Percentiles rank a stretch among this genome's conserved stretches.
These are phyloP conservation scores for Notiomystis cincta DNA, from an alignment of 2,113 vertebrate genomes.

Conservation along the genomic window DNA sequence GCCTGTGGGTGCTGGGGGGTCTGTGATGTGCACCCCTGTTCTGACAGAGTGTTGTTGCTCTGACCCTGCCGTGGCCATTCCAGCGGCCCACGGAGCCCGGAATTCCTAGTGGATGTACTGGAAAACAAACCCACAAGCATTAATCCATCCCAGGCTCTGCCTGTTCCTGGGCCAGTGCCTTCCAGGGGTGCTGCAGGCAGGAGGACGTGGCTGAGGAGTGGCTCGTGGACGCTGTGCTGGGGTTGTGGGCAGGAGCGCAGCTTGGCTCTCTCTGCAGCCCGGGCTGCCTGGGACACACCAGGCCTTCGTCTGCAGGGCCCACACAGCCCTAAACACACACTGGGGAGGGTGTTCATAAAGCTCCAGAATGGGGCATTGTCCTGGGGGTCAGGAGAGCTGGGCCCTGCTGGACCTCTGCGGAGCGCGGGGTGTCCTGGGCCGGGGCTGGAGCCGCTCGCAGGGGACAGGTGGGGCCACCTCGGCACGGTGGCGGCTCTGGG, in stretches of 20 bases:
- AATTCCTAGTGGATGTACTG: rapidly evolving
- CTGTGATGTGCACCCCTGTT: neutral
- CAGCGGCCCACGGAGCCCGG: no score
- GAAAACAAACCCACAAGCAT: neutral
- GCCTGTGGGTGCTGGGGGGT: neutral
- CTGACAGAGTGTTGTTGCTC: neutral
- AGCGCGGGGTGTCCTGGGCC: no score
- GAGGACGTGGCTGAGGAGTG: rapidly evolving
- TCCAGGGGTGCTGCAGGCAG: neutral
- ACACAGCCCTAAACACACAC: conserved; percentile 35
- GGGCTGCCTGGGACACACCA: neutral
- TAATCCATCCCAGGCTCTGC: neutral
- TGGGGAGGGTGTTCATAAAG: conserved; percentile 28
- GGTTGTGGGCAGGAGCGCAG: no score
- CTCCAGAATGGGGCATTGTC: neutral
- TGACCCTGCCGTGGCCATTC: no score
- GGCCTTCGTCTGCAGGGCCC: neutral
- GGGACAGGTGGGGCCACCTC: neutral
- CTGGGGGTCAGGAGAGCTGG: neutral
- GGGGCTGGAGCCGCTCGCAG: no score
- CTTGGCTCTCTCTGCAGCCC: neutral
- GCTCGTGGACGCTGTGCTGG: no score
- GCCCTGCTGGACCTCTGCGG: neutral
- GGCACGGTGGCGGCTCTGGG: neutral
- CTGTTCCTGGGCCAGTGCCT: neutral